A percentile compares a stretch with the other conserved stretches of the same genome.
Conservation (phyloP, 2,113 vertebrate species). For the Marmota flaviventris region DNA sequence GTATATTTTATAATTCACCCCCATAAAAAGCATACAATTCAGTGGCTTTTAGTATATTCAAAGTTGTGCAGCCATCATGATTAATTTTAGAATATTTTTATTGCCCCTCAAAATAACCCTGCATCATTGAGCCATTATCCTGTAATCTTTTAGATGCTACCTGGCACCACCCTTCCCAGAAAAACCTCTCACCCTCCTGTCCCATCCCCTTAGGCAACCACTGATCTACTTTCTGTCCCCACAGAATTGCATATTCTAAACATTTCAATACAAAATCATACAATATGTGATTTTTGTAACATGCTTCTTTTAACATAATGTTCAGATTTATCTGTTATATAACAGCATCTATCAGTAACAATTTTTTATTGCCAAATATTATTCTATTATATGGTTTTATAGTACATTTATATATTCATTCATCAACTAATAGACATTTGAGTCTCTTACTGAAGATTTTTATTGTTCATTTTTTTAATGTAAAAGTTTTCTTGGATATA, state of each 20-base stretch:
- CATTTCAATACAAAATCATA: background rate
- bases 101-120: background rate
- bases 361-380: slow-evolving; percentile 3
- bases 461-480: background rate
- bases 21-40: too few relatives aligned
- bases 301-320: background rate
- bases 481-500: background rate
- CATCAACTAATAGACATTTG: background rate
- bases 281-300: background rate
- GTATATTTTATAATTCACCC: background rate
- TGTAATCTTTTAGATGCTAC: background rate
- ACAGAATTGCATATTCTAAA: background rate
- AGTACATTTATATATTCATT: background rate
- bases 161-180: background rate
- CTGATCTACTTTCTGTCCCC: background rate
- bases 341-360: background rate
- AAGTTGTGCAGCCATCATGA: background rate
- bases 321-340: background rate
- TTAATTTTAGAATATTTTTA: background rate
- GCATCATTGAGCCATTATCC: background rate
- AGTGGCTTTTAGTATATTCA: background rate
- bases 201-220: background rate
- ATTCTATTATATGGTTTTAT: background rate
- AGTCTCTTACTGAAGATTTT: background rate
- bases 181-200: background rate